phyloP scores from a whole-genome alignment of 2,113 vertebrate genomes.

The Pelmatolapia mariae region DNA sequence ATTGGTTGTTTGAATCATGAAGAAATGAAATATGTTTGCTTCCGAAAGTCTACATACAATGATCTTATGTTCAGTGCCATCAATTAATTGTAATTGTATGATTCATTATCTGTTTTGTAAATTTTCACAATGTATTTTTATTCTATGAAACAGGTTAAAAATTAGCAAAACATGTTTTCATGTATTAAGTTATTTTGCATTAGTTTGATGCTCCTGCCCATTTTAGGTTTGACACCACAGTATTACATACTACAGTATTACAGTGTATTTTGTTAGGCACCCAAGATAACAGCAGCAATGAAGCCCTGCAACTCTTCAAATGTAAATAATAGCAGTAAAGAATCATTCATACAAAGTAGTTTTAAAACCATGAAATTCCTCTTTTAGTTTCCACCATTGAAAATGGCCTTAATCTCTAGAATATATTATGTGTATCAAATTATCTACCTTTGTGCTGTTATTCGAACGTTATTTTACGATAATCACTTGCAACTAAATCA shows the following conservation, averaged over 20 bases:
- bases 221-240: background rate
- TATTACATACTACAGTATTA: background rate
- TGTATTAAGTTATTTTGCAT: background rate
- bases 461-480: background rate
- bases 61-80: background rate
- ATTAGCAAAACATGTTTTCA: background rate
- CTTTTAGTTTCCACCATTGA: background rate
- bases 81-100: background rate
- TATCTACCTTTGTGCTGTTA: background rate
- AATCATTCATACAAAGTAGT: background rate
- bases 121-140: background rate
- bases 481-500: conserved; percentile 14
- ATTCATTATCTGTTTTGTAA: background rate
- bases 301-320: background rate
- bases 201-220: background rate
- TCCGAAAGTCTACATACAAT: background rate
- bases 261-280: background rate
- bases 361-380: background rate
- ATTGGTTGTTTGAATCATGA: background rate
- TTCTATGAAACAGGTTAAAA: background rate
- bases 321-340: background rate
- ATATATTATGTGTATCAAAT: background rate
- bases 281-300: background rate
- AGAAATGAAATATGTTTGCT: background rate
- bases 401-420: background rate